A percentile compares a stretch with the other conserved stretches of the same genome.
Evolutionary conservation across 2,113 vertebrate species (phyloP).

Genomic region (Carassius carassius): DNA sequence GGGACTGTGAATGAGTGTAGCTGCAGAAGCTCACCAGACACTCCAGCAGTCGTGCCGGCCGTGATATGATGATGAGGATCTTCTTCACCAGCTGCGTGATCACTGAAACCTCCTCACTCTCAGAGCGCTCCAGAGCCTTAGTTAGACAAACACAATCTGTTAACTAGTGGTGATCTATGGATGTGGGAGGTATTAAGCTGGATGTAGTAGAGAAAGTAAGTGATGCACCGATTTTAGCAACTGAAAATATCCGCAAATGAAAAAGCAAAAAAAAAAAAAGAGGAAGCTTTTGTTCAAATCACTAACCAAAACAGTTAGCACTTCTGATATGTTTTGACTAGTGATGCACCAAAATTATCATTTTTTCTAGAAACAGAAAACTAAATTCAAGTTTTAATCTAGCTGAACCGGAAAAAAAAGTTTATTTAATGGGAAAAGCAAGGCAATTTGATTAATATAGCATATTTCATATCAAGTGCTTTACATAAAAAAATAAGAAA

Average conservation of each 20-base stretch:
- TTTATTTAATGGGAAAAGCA: no score
- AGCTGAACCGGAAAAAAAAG: no score
- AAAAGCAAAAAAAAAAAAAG: no score
- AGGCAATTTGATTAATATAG: no score
- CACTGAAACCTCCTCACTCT: constrained; percentile 90
- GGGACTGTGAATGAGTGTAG: background rate
- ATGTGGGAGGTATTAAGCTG: background rate
- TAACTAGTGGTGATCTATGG: background rate
- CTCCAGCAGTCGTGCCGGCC: constrained; percentile 91
- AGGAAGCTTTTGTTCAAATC: no score
- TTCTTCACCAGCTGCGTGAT: constrained; percentile 90
- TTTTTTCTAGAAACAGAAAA: no score
- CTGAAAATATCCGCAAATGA: background rate
- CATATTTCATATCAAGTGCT: no score
- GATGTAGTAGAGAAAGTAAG: background rate
- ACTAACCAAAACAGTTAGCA: background rate
- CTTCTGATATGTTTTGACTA: background rate
- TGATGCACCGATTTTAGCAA: background rate
- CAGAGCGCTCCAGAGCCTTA: constrained; percentile 91
- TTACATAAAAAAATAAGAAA: no score
- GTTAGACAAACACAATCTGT: constrained; percentile 36
- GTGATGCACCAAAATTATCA: no score
- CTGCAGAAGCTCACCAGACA: constrained; percentile 83
- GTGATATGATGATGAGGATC: constrained; percentile 92
- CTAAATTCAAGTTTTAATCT: no score